A percentile compares a stretch with the other conserved stretches of the same genome.
Conservation (phyloP, 2,797 vertebrate species). For the Pagetopsis macropterus region DNA sequence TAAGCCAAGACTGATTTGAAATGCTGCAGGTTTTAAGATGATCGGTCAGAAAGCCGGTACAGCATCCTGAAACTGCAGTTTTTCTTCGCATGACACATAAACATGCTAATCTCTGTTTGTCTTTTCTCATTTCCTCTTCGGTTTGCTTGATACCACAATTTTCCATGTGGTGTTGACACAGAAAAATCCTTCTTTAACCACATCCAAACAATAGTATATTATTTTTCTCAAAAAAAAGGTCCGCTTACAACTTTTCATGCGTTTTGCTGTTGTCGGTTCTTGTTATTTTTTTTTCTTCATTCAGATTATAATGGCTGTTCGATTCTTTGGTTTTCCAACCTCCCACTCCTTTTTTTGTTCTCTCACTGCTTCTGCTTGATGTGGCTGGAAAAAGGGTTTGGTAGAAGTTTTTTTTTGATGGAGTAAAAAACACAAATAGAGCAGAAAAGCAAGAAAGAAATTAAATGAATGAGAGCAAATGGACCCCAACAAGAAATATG, state of each 20-base stretch:
- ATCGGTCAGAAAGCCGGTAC: conserved; percentile 6
- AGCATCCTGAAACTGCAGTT: conserved; percentile 28
- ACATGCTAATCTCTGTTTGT: conserved; percentile 75
- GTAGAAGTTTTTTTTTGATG: conserved; percentile 20
- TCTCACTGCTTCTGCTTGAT: conserved; percentile 48
- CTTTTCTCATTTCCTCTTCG: conserved; percentile 71
- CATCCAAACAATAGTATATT: conserved; percentile 58
- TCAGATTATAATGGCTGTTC: conserved; percentile 60
- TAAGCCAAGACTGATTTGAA: conserved; percentile 15
- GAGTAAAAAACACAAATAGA: conserved; percentile 34
- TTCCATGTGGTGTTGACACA: conserved; percentile 68
- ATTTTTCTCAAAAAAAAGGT: conserved; percentile 48
- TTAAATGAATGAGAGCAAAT: conserved; percentile 47
- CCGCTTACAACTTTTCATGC: conserved; percentile 57
- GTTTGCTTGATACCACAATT: conserved; percentile 62
- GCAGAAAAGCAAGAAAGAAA: conserved; percentile 29
- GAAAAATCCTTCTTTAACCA: conserved; percentile 57
- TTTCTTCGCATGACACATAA: conserved; percentile 61
- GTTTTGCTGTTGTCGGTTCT: conserved; percentile 63
- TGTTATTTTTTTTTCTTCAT: conserved; percentile 36
- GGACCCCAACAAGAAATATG: conserved; percentile 30
- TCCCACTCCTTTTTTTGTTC: conserved; percentile 20
- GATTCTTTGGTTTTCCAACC: conserved; percentile 32
- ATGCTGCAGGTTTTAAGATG: background rate
- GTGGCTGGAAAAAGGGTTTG: conserved; percentile 48